Conservation (phyloP, 2,113 vertebrate genomes). For the Boulengeromyrus knoepffleri region DNA sequence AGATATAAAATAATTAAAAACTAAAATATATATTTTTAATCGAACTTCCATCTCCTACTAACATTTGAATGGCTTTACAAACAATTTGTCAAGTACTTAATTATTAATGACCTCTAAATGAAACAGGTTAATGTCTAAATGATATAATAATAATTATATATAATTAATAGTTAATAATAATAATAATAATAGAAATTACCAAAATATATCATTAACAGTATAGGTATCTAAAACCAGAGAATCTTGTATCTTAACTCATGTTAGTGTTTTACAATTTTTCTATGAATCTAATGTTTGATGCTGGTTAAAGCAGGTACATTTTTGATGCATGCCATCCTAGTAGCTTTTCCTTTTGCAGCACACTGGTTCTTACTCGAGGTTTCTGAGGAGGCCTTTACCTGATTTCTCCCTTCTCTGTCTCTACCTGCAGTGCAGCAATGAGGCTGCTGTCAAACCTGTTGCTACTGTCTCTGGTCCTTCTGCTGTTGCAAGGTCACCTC, state of each 20-base stretch:
- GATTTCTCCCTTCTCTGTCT: not conserved
- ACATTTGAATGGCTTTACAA: not conserved
- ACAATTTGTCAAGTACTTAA: not conserved
- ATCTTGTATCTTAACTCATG: not conserved
- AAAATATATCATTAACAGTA: not conserved
- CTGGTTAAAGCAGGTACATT: not conserved
- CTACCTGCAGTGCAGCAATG: slow-evolving; percentile 29
- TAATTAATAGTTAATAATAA: no score
- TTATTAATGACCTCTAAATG: not conserved
- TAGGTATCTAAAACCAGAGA: not conserved
- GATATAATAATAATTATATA: not conserved
- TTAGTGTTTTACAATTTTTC: not conserved
- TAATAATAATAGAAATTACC: not conserved
- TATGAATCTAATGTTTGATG: not conserved
- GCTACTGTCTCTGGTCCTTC: slow-evolving; percentile 29
- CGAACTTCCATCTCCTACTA: not conserved
- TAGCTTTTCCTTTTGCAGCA: not conserved
- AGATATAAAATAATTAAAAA: not conserved
- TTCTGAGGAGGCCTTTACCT: not conserved
- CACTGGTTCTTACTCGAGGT: not conserved
- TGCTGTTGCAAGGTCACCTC: slow-evolving; percentile 30
- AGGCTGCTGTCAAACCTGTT: slow-evolving; percentile 29
- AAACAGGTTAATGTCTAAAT: not conserved
- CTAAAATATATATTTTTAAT: not conserved
- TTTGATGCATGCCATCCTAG: not conserved